Percentiles rank a stretch among this genome's conserved stretches.
These are phyloP conservation scores for Protaetia brevitarsis DNA, from an alignment of 1,140 invertebrate genomes.

Conservation along the genomic window DNA sequence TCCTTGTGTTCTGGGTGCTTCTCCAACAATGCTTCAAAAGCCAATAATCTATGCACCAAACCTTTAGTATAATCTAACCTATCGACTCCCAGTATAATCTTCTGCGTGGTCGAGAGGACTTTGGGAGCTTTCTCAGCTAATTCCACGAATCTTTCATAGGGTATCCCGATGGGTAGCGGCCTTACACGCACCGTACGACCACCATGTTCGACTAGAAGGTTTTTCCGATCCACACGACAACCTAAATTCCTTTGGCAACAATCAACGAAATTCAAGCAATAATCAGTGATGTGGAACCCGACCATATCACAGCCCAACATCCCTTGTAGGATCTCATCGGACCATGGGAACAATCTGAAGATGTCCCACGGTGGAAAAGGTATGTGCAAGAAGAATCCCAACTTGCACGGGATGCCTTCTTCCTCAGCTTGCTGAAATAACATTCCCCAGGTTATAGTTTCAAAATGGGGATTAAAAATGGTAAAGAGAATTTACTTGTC, in stretches of 20 bases:
- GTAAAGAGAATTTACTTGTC: conserved; percentile 57
- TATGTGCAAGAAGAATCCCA: conserved; percentile 90
- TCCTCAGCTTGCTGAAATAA: conserved; percentile 61
- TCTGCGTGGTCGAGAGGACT: conserved; percentile 66
- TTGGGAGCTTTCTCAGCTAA: conserved; percentile 74
- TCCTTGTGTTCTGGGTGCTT: conserved; percentile 84
- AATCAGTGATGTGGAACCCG: conserved; percentile 88
- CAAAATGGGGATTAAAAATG: not conserved
- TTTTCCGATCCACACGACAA: conserved; percentile 82
- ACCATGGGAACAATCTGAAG: conserved; percentile 84
- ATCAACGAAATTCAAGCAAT: conserved; percentile 88
- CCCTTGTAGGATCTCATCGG: conserved; percentile 87
- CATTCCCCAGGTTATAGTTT: conserved; percentile 45
- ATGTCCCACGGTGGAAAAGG: conserved; percentile 92
- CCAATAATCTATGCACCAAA: conserved; percentile 76
- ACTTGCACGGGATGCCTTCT: conserved; percentile 70
- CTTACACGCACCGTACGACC: conserved; percentile 78
- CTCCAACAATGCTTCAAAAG: conserved; percentile 79
- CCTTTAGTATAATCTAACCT: conserved; percentile 91
- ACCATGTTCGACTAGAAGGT: conserved; percentile 81
- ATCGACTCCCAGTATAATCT: conserved; percentile 83
- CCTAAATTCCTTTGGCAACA: conserved; percentile 84
- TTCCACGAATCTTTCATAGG: conserved; percentile 81
- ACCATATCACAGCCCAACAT: conserved; percentile 88
- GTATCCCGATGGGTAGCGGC: conserved; percentile 83